These are phyloP conservation scores for Micrasema minimum DNA, from an alignment of 1,140 invertebrate species.

Conservation along the genomic window DNA sequence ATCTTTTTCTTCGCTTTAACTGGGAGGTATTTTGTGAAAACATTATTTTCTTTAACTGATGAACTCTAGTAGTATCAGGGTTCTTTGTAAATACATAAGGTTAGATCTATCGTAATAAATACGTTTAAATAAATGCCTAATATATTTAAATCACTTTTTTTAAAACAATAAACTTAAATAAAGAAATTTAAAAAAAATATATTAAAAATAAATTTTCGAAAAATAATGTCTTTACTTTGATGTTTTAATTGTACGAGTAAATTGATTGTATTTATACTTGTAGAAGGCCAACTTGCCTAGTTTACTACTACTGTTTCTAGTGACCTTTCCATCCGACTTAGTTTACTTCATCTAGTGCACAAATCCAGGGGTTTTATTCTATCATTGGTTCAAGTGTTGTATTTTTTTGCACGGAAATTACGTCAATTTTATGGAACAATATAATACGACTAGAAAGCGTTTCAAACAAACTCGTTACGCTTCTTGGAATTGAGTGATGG, in stretches of 20 bases:
- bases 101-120: constrained; percentile 35
- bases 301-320: no score
- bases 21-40: constrained; percentile 2
- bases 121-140: constrained; percentile 38
- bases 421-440: constrained; percentile 27
- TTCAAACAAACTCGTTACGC: not conserved
- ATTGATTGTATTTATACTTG: no score
- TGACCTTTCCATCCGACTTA: no score
- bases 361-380: not conserved
- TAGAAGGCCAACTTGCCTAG: no score
- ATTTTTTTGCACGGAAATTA: constrained; percentile 11
- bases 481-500: no score
- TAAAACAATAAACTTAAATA: constrained; percentile 36
- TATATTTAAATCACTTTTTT: constrained; percentile 37
- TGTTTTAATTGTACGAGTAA: no score
- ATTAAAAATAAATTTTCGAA: constrained; percentile 16
- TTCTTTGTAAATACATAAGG: constrained; percentile 54
- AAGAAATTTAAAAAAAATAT: constrained; percentile 30
- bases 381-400: not conserved
- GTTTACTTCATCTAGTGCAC: no score
- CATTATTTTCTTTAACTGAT: constrained; percentile 33
- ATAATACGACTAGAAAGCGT: not conserved
- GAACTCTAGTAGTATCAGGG: constrained; percentile 45
- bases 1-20: no score
- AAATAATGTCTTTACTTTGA: constrained; percentile 1